phyloP scores from a whole-genome alignment of 1,140 invertebrate genomes.

The Tetramorium parvispinum region DNA sequence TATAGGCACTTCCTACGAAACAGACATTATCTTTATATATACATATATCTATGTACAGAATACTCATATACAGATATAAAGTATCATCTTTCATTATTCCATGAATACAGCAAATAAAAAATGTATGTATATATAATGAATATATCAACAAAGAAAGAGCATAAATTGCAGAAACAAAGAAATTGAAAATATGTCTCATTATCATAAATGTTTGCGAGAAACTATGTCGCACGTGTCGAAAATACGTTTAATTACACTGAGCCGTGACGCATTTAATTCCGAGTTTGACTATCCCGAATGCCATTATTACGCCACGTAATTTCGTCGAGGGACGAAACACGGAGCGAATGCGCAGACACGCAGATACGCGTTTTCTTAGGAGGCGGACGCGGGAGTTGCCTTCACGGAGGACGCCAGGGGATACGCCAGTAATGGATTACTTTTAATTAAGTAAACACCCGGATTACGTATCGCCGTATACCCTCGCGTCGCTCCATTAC shows the following conservation, averaged over 20 bases:
- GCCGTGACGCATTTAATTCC: slow-evolving; percentile 45
- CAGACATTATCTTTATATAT: neutral
- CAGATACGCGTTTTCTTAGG: slow-evolving; percentile 51
- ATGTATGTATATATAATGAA: neutral
- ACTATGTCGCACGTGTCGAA: neutral
- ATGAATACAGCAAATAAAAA: neutral
- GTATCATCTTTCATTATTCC: neutral
- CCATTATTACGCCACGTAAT: slow-evolving; percentile 43
- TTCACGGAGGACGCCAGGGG: slow-evolving; percentile 5
- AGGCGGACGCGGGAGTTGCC: neutral
- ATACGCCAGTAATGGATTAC: slow-evolving; percentile 78
- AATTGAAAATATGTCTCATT: slow-evolving; percentile 3
- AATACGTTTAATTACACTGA: neutral
- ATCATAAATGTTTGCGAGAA: neutral
- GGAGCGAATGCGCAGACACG: slow-evolving; percentile 38
- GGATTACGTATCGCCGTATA: slow-evolving; percentile 65
- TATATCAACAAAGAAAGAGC: neutral
- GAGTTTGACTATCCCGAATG: slow-evolving; percentile 5
- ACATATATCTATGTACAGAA: neutral
- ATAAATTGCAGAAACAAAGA: neutral
- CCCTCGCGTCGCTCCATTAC: slow-evolving; percentile 59
- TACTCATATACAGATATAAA: neutral
- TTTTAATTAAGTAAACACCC: slow-evolving; percentile 79
- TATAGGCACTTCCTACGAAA: neutral
- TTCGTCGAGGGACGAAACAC: slow-evolving; percentile 36